A percentile compares a stretch with the other conserved stretches of the same genome.
Evolutionary conservation across 2,113 vertebrate genomes (phyloP).

Genomic region (Theristicus caerulescens): DNA sequence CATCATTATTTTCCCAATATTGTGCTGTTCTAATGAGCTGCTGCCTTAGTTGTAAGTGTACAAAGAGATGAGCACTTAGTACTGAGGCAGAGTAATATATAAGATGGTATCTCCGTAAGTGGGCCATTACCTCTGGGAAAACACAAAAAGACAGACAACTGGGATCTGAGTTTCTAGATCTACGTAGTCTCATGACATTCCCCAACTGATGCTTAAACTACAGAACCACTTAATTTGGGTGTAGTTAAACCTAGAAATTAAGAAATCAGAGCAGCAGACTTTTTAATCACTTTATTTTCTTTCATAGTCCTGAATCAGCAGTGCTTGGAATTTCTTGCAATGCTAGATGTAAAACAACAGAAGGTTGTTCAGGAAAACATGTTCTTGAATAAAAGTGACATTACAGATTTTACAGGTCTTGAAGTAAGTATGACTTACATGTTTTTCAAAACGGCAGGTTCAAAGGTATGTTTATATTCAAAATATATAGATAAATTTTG

Average conservation of each 20-base stretch:
- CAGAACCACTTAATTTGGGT: background rate
- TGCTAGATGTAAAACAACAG: slow-evolving; percentile 83
- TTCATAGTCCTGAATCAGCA: slow-evolving; percentile 81
- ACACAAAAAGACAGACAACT: background rate
- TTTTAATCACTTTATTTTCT: background rate
- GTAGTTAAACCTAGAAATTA: background rate
- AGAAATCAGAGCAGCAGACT: background rate
- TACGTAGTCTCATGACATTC: background rate
- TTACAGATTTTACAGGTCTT: slow-evolving; percentile 76
- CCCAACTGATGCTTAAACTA: background rate
- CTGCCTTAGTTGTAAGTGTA: background rate
- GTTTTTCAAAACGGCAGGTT: background rate
- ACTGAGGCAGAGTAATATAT: background rate
- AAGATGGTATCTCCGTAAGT: background rate
- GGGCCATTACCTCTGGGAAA: background rate
- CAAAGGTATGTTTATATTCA: background rate
- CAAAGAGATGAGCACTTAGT: background rate
- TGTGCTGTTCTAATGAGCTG: background rate
- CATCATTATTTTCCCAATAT: background rate
- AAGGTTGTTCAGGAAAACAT: slow-evolving; percentile 74
- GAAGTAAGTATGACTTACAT: slow-evolving; percentile 74
- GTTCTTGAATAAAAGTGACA: slow-evolving; percentile 37
- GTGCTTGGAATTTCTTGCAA: slow-evolving; percentile 82
- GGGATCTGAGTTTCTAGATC: background rate
- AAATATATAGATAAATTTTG: background rate